Base-by-base conservation (phyloP, 2,113 vertebrate genomes). In the Neodontobutis hainanensis region DNA sequence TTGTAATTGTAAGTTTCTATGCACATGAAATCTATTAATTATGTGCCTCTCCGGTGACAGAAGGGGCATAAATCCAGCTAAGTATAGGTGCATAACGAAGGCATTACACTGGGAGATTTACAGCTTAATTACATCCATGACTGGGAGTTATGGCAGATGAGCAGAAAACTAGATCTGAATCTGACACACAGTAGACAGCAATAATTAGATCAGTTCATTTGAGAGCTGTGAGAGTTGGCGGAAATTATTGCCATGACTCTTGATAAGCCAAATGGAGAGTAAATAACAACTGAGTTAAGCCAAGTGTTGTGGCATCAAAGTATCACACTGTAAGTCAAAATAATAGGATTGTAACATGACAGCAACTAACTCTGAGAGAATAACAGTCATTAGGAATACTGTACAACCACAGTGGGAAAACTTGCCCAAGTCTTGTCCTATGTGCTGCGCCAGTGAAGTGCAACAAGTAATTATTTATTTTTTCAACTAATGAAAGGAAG, bases 51-150 rank as follows among this genome's bases (percentile, higher is more conserved):
- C 73, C 55, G 61, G 75, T 64, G 68, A 83, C 64, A 81, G 70
- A 42, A 61, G 57, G 19, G 42, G 60, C 65, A 82, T 73, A 74
- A 74, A 86, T 84, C 56, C 81, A 52, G 65, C 61, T 80, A 83
- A 83, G 77, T 84, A 79, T 80, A 87, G 73, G 82, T 82, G 73
- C 85, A 75, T 76, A 85, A 84, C 8, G 8, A 69, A 74, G 66
- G 64, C 27, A 81, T 80, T 75, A 80, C 84, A 75, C 56, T 2
- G 44, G 42, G 71, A 84, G 84, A 86, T 86, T 83, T 80, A 67
- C 73, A 68, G 67, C 81, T 78, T 82, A 80, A 87, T 85, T 85
- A 83, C 63, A 64, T 51, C 65, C 51, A 60, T 53, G 70, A n/a
- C 9, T n/a, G 47, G 58, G 68, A 81, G 64, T 68, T 52, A 62